Evolutionary conservation across 2,113 vertebrate genomes (phyloP), one percentile per base, ranked within the genome.

Genomic region (Anseranas semipalmata): DNA sequence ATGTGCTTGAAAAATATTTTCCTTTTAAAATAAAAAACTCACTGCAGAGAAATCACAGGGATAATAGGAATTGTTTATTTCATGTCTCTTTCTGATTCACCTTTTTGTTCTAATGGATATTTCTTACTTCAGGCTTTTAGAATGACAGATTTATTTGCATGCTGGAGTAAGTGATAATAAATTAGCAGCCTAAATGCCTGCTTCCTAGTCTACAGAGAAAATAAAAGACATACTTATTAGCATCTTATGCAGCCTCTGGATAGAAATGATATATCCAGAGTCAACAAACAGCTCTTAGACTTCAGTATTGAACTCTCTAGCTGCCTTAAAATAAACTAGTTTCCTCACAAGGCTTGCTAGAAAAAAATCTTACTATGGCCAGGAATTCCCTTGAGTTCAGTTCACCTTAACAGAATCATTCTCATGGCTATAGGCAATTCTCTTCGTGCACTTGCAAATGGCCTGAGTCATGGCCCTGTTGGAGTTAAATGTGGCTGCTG

Each of bases 121-220:
- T 92, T 79, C 35, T 85, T 88, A 45, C 48, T 65, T 84, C 48
- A 41, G 7, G 5, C 46, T 80, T 73, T 79, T 21, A 77, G 60
- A 95, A 89, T 52, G 77, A 63, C 63, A 91, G 52, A 48, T 72
- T 67, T 48, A 87, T 93, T 96, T 91, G 35, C 88, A 93, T 65
- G 39, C 35, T 78, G 6, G 27, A 76, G 35, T 62, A 91, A 93
- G 60, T 43, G 79, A 65, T 91, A 91, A 93, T 65, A 83, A 96
- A 91, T 93, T 94, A 94, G 21, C 58, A 92, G 53, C 53, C 60
- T 78, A 89, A 94, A 84, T 77, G 53, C n/a, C 39, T 56, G 10
- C 43, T 85, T 95, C 68, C 65, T 66, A 45, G 41, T 78, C 74
- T 80, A 56, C 30, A 60, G 84, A 83, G 80, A 89, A 95, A 91